Conservation (phyloP, 2,888 invertebrate genomes). For the Macaria notata region DNA sequence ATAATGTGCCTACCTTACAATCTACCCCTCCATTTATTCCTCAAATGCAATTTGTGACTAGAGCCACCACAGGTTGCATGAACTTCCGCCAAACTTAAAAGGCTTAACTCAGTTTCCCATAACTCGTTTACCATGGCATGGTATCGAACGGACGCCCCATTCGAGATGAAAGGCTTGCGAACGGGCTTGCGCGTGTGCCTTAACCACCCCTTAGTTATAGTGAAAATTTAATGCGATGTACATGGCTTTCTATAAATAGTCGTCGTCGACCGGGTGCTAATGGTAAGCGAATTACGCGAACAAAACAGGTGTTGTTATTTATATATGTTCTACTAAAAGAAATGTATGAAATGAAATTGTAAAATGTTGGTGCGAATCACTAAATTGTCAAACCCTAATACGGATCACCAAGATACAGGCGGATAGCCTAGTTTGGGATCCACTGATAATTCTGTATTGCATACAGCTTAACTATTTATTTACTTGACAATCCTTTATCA, state of each 20-base stretch:
- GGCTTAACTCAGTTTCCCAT: background rate
- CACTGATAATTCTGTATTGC: no score
- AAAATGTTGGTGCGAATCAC: no score
- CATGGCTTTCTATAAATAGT: conserved; percentile 5
- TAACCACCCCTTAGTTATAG: conserved; percentile 4
- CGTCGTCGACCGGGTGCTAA: background rate
- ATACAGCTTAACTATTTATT: no score
- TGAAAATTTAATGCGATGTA: conserved; percentile 14
- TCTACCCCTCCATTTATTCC: no score
- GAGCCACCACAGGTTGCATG: background rate
- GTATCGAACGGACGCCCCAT: conserved; percentile 8
- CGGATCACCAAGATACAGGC: no score
- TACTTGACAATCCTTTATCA: no score
- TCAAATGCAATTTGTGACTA: no score
- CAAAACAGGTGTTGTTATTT: conserved; percentile 9
- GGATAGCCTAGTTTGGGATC: no score
- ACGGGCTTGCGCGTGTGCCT: conserved; percentile 24
- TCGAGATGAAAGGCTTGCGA: conserved; percentile 18
- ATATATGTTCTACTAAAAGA: no score
- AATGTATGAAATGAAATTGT: no score
- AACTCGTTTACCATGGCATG: background rate
- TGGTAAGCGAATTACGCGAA: conserved; percentile 5
- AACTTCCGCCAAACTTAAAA: background rate
- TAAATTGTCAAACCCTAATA: no score
- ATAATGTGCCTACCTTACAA: no score